A percentile compares a stretch with the other conserved stretches of the same genome.
These are phyloP conservation scores for Hafferia zeledoni DNA, from an alignment of 2,797 vertebrate genomes.

Conservation along the genomic window DNA sequence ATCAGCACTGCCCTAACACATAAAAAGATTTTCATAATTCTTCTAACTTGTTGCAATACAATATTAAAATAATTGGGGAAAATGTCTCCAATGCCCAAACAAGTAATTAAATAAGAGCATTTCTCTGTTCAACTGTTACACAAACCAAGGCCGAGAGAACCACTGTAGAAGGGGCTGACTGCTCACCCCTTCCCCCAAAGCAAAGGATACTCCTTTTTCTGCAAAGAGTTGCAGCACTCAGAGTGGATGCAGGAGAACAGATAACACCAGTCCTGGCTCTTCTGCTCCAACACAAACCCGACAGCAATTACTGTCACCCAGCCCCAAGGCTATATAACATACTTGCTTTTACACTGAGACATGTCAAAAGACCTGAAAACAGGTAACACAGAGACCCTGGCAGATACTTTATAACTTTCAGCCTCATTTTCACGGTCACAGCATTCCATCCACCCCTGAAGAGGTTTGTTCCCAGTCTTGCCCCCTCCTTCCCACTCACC, in stretches of 20 bases:
- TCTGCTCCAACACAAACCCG: background rate
- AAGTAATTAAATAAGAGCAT: background rate
- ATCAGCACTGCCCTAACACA: background rate
- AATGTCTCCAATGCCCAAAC: background rate
- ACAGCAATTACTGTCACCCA: background rate
- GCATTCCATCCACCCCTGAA: background rate
- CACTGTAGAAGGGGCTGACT: background rate
- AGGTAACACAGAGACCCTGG: background rate
- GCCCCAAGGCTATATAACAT: background rate
- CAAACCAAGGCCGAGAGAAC: background rate
- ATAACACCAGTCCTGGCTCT: fast-evolving
- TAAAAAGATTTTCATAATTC: background rate
- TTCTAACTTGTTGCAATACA: background rate
- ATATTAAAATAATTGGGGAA: background rate
- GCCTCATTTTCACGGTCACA: background rate
- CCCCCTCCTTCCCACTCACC: background rate
- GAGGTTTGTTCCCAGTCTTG: background rate
- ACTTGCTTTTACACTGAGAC: background rate
- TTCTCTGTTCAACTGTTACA: background rate
- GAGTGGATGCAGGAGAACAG: background rate
- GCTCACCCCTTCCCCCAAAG: background rate
- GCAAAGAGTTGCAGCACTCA: background rate
- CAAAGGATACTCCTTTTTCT: background rate
- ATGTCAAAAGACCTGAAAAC: background rate
- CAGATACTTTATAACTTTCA: background rate